phyloP scores from a whole-genome alignment of 2,888 invertebrate genomes.

The Aphidoletes aphidimyza region DNA sequence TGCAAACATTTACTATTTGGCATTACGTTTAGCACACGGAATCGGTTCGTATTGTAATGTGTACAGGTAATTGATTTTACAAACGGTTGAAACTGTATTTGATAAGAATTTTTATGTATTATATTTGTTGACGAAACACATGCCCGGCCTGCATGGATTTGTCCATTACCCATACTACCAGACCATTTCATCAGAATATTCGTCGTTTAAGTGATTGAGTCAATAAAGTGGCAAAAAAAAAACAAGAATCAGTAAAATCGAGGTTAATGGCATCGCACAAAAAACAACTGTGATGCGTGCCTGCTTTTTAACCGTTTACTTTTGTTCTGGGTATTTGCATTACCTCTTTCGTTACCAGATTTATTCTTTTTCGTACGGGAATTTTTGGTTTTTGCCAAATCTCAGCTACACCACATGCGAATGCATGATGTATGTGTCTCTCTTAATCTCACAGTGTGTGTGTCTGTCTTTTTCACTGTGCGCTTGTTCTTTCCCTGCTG shows the following conservation, averaged over 20 bases:
- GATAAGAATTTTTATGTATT: conserved; percentile 46
- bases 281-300: conserved; percentile 12
- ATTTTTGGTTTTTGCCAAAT: not conserved
- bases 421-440: too few species aligned
- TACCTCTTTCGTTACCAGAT: not conserved
- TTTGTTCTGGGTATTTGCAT: not conserved
- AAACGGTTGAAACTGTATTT: not conserved
- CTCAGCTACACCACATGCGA: too few species aligned
- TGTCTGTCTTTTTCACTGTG: too few species aligned
- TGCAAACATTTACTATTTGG: not conserved
- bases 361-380: not conserved
- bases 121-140: not conserved
- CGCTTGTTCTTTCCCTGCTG: not conserved
- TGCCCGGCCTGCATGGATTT: not conserved
- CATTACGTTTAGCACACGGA: not conserved
- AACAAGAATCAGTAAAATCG: not conserved
- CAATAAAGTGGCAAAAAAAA: not conserved
- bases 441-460: too few species aligned
- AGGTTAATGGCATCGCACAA: conserved; percentile 32
- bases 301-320: conserved; percentile 21
- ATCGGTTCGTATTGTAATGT: not conserved
- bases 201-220: conserved; percentile 8
- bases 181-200: conserved; percentile 37
- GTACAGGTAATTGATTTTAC: not conserved
- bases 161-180: too few species aligned